phyloP scores from a whole-genome alignment of 2,797 vertebrate genomes.

The Microcaecilia unicolor region DNA sequence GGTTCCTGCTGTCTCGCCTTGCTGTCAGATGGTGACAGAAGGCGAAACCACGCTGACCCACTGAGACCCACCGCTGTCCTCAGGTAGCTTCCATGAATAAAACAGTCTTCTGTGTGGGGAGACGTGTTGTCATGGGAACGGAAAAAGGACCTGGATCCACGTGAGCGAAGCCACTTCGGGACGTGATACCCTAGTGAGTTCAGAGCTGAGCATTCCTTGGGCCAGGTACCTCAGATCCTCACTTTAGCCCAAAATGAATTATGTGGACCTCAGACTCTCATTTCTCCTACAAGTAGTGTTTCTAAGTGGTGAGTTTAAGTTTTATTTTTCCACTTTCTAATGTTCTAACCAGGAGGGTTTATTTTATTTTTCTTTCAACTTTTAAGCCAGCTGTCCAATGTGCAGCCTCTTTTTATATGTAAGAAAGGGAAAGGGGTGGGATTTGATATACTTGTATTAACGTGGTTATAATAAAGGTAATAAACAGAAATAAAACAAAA shows the following conservation, averaged over 20 bases:
- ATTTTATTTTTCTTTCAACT: too few species aligned
- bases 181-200: not conserved
- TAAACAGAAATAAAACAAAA: too few species aligned
- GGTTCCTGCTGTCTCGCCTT: too few species aligned
- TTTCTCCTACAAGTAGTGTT: not conserved
- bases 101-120: conserved; percentile 4
- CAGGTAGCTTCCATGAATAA: conserved; percentile 3
- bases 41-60: not conserved
- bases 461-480: too few species aligned
- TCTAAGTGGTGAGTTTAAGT: conserved; percentile 7
- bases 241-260: not conserved
- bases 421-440: too few species aligned
- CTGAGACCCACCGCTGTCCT: not conserved
- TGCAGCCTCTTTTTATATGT: too few species aligned
- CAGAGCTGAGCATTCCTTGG: not conserved
- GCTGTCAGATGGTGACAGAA: too few species aligned
- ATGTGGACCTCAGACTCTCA: not conserved
- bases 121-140: not conserved
- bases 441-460: too few species aligned
- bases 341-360: too few species aligned
- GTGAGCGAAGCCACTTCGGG: not conserved
- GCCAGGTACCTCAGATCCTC: not conserved
- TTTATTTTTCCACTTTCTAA: too few species aligned
- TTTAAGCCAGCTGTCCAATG: too few species aligned
- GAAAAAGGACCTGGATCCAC: not conserved